Base-by-base conservation (phyloP, 92 coral and sea anemone species). In the Chrysogorgia sp. region DNA sequence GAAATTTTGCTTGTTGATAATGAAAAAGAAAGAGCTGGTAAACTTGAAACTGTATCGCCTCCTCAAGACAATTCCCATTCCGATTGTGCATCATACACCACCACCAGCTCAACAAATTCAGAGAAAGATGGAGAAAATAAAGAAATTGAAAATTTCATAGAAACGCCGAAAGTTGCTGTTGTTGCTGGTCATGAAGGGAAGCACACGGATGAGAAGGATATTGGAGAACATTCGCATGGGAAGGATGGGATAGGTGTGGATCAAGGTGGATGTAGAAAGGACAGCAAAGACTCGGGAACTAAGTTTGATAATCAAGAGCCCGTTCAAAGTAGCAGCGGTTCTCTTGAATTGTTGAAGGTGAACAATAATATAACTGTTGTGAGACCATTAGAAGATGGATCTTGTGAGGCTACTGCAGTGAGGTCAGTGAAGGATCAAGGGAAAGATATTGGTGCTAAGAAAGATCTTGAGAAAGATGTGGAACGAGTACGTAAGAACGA, bases 21-120 rank as follows among this genome's bases (percentile, higher is more conserved):
- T n/a, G n/a, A 15, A 7, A 47, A 7, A n/a, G n/a, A 12, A 47
- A 15, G n/a, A 47, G 53, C 2, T 7, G 14, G n/a, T 47, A 47
- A 47, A 7, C 15, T 47, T 47, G 53, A 47, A 47, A 47, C 15
- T 12, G 53, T 6, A n/a, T 15, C 10, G 2, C 7, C n/a, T 12
- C 15, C 28, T 20, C 25, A 45, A 12, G 48, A 45, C 19, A 45
- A 69, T 69, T 22, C 25, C 2, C 2, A 20, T 34, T 69, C 76
- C 7, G 76, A 48, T 10, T 69, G 59, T 24, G 76, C 45, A 12
- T 67, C 74, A 8, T 49, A 41, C 30, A 21, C 56, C 13, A 26
- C 22, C 30, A 21, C 56, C 13, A 26, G 15, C 13, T 25, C 55
- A 7, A 31, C 28, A 6, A 35, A 37, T 8, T 14, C 30, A 26